Conservation (phyloP, 2,113 vertebrate species). For the Hipposideros armiger region DNA sequence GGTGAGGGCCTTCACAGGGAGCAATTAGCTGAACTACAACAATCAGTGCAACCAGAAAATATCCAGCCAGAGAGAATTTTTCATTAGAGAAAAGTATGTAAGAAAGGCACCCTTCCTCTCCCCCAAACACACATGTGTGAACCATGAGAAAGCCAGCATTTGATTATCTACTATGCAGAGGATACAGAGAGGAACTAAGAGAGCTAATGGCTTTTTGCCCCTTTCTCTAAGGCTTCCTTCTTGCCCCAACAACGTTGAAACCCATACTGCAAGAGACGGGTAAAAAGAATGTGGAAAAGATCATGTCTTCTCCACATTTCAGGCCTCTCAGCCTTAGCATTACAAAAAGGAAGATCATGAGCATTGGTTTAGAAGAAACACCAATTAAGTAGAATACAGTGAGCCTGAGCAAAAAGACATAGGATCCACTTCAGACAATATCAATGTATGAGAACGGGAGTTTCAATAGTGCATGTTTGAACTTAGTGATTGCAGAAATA, state of each 20-base stretch:
- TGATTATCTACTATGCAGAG: neutral
- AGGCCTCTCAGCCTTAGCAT: neutral
- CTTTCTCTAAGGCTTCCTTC: neutral
- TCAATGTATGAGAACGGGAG: neutral
- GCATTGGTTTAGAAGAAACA: neutral
- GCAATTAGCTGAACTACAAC: neutral
- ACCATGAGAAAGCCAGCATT: neutral
- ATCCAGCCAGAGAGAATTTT: neutral
- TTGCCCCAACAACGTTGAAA: neutral
- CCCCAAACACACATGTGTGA: neutral
- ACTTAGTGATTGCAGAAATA: neutral
- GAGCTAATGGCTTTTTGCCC: neutral
- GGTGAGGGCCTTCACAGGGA: neutral
- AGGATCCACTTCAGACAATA: neutral
- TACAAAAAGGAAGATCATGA: neutral
- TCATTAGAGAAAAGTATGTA: neutral
- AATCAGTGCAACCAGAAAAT: neutral
- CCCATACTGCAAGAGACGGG: neutral
- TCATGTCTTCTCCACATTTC: fast-evolving
- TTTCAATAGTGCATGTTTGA: neutral
- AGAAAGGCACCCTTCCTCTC: neutral
- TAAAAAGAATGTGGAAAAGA: neutral
- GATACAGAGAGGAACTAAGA: neutral
- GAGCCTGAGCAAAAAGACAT: neutral
- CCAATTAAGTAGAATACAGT: neutral